Evolutionary conservation across 2,797 vertebrate species (phyloP).

Genomic region (Aulostomus chinensis): DNA sequence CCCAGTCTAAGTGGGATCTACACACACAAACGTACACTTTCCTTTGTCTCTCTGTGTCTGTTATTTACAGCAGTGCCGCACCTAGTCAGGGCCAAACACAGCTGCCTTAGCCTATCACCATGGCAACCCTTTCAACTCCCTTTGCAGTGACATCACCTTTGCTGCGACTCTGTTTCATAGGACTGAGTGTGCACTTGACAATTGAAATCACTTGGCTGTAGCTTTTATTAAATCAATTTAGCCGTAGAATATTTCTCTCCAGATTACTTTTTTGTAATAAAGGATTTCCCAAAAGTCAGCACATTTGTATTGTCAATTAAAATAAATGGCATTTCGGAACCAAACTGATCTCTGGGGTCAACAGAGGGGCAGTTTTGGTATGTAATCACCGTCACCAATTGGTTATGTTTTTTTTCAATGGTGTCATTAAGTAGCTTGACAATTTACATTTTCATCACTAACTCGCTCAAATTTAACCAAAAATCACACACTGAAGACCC

Average conservation of each 20-base stretch:
- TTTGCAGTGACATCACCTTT: slow-evolving; percentile 60
- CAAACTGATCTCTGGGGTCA: no score
- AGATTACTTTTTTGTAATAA: not conserved
- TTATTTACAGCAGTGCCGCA: slow-evolving; percentile 49
- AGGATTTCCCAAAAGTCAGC: no score
- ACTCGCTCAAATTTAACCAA: no score
- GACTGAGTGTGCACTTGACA: slow-evolving; percentile 14
- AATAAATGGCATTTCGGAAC: no score
- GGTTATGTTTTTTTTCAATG: no score
- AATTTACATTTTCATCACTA: no score
- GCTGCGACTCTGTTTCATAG: slow-evolving; percentile 21
- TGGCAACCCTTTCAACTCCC: slow-evolving; percentile 65
- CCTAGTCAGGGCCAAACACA: slow-evolving; percentile 50
- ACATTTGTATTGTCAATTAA: no score
- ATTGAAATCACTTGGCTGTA: no score
- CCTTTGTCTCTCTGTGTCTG: not conserved
- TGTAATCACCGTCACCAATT: no score
- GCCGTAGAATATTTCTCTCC: not conserved
- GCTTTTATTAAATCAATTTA: not conserved
- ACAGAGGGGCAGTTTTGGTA: no score
- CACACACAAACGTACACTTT: not conserved
- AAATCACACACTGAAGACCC: no score
- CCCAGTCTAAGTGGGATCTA: not conserved
- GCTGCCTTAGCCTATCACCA: slow-evolving; percentile 52
- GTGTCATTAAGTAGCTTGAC: no score